These are phyloP conservation scores for Tipula helvola DNA, from an alignment of 2,888 invertebrate genomes.

Conservation along the genomic window DNA sequence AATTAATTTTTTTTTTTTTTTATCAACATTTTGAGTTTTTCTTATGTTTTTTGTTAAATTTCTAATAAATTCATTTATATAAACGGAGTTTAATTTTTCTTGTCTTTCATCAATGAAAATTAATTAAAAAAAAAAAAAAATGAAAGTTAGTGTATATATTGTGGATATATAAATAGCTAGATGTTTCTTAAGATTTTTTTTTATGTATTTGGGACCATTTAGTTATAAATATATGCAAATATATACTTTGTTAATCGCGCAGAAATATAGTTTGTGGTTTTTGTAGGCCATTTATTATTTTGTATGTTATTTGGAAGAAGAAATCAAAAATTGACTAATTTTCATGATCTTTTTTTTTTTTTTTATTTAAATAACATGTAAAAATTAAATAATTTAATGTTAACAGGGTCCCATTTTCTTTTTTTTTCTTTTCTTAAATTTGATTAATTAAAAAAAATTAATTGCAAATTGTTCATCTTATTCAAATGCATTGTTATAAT, in stretches of 20 bases:
- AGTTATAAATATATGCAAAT: background rate
- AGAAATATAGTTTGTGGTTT: background rate
- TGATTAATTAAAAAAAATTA: background rate
- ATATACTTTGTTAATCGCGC: background rate
- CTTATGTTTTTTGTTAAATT: background rate
- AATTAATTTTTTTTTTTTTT: background rate
- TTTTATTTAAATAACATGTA: background rate
- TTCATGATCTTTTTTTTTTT: background rate
- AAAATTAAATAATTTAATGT: background rate
- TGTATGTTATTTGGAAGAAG: background rate
- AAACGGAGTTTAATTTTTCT: background rate
- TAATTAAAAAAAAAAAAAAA: background rate
- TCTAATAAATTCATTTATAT: background rate
- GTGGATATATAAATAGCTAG: background rate
- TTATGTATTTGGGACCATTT: background rate
- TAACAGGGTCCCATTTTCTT: background rate
- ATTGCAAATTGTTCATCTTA: slow-evolving; percentile 4
- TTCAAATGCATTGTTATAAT: background rate
- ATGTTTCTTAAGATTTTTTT: background rate
- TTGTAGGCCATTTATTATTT: background rate
- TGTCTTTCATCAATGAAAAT: background rate
- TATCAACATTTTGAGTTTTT: background rate
- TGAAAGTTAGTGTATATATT: background rate
- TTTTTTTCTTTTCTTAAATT: background rate
- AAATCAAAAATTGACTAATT: background rate